Conservation (phyloP, 2,113 vertebrate species). For the Oryzias javanicus region DNA sequence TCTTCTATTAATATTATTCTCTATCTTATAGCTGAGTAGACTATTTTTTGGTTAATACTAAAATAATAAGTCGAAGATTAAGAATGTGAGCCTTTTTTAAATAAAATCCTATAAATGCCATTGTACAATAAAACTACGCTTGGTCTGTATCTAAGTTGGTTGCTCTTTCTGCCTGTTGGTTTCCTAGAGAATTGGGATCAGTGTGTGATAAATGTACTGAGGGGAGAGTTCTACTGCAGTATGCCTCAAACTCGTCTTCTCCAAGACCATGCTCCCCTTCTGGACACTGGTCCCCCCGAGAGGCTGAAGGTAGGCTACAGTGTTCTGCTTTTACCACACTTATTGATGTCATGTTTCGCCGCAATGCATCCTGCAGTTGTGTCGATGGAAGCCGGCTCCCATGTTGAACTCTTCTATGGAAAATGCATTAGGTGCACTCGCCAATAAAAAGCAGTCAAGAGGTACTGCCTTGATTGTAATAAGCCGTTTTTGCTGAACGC, state of each 20-base stretch:
- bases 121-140: slow-evolving; percentile 17
- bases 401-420: not conserved
- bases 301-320: slow-evolving; percentile 90
- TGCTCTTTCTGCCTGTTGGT: slow-evolving; percentile 87
- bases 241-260: slow-evolving; percentile 92
- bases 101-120: not conserved
- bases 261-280: slow-evolving; percentile 92
- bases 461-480: slow-evolving; percentile 2
- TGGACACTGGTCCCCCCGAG: slow-evolving; percentile 96
- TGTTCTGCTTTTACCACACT: not conserved
- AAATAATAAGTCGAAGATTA: not conserved
- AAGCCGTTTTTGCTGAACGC: slow-evolving; percentile 9
- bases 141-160: slow-evolving; percentile 88
- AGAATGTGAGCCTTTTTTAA: not conserved
- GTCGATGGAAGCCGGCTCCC: not conserved
- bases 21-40: no score
- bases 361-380: not conserved
- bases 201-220: slow-evolving; percentile 93
- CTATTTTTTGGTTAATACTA: no score
- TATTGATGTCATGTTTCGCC: not conserved
- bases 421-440: not conserved
- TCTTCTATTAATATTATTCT: no score
- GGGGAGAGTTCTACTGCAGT: slow-evolving; percentile 89
- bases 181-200: slow-evolving; percentile 99
- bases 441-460: not conserved